phyloP scores from a whole-genome alignment of 2,113 vertebrate species.

The Serinus canaria region DNA sequence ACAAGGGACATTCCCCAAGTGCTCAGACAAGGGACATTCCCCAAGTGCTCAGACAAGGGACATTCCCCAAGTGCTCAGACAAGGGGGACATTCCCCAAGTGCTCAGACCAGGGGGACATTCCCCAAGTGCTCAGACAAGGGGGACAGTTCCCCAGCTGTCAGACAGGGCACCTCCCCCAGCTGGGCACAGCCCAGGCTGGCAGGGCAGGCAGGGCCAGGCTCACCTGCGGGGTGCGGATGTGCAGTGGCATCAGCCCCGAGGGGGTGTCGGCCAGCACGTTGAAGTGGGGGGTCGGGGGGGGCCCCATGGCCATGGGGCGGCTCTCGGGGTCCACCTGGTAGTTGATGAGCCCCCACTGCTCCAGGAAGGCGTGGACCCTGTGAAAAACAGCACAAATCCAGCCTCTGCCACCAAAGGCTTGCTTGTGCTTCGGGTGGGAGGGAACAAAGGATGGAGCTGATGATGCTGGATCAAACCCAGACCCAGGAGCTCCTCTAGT shows the following conservation, averaged over 20 bases:
- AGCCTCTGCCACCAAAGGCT: no score
- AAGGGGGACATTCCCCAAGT: no score
- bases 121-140: background rate
- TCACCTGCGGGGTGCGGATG: conserved; percentile 90
- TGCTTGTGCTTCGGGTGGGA: rapidly evolving
- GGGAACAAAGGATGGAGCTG: background rate
- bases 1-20: no score
- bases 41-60: no score
- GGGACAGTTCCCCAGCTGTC: no score
- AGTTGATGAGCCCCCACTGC: conserved; percentile 98
- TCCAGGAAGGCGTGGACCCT: conserved; percentile 97
- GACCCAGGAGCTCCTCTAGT: background rate
- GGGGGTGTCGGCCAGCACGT: conserved; percentile 92
- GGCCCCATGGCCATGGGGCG: conserved; percentile 95
- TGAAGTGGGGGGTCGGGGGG: conserved; percentile 95
- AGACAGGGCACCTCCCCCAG: no score
- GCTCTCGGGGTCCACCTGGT: conserved; percentile 96
- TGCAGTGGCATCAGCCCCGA: conserved; percentile 94
- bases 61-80: no score
- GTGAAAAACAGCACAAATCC: background rate
- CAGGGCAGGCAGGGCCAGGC: background rate
- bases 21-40: no score
- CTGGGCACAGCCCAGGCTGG: no score
- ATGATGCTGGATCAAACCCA: background rate
- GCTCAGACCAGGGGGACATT: no score